Percentiles rank a stretch among this genome's conserved stretches.
These are phyloP conservation scores for Bombus difficillimus DNA, from an alignment of 1,140 invertebrate genomes.

Conservation along the genomic window DNA sequence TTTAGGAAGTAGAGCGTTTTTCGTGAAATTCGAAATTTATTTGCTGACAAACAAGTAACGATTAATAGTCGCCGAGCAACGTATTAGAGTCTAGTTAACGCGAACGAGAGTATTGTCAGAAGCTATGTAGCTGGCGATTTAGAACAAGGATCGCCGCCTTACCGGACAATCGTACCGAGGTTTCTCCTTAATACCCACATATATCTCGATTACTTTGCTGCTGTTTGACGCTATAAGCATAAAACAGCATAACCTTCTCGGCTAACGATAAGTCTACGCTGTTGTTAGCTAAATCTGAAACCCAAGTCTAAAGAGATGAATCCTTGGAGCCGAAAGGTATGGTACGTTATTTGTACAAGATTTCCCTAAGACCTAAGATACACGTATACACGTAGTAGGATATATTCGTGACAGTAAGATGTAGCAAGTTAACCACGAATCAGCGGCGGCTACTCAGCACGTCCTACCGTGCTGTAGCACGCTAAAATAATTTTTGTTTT, in stretches of 20 bases:
- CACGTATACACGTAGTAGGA: not conserved
- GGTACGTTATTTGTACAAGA: not conserved
- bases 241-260: conserved; percentile 4
- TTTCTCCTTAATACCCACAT: conserved; percentile 62
- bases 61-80: not conserved
- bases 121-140: conserved; percentile 63
- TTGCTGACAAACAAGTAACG: not conserved
- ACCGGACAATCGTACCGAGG: conserved; percentile 59
- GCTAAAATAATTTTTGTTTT: too few relatives aligned
- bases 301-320: not conserved
- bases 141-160: conserved; percentile 67
- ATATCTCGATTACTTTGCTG: conserved; percentile 50
- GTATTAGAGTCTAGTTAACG: conserved; percentile 65
- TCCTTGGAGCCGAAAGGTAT: not conserved
- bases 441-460: too few relatives aligned
- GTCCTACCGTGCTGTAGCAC: too few relatives aligned
- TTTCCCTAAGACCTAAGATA: not conserved
- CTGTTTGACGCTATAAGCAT: conserved; percentile 1
- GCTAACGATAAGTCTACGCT: conserved; percentile 11
- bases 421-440: not conserved
- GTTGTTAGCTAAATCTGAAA: conserved; percentile 42
- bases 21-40: not conserved
- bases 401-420: not conserved
- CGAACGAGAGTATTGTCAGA: conserved; percentile 53
- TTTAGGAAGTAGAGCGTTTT: too few relatives aligned